Conservation (phyloP, 2,113 vertebrate species). For the Delphinus delphis region DNA sequence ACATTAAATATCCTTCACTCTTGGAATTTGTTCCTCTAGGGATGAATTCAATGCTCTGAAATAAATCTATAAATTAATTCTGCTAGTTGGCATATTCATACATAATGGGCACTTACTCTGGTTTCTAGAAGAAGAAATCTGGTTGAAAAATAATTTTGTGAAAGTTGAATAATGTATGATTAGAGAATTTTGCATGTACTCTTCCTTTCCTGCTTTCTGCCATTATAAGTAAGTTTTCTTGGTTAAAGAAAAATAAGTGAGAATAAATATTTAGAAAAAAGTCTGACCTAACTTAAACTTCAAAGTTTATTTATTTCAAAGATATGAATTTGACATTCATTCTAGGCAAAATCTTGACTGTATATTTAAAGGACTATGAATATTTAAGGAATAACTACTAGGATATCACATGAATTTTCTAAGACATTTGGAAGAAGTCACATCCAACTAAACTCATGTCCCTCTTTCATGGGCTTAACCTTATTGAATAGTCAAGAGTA, state of each 20-base stretch:
- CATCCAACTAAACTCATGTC: background rate
- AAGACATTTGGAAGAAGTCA: background rate
- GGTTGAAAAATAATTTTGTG: background rate
- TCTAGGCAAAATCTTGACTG: background rate
- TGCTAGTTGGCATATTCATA: background rate
- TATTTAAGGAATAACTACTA: background rate
- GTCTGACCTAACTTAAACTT: background rate
- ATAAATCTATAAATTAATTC: conserved; percentile 7
- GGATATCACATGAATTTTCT: background rate
- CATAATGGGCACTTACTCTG: background rate
- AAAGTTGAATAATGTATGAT: conserved; percentile 8
- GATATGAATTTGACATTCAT: background rate
- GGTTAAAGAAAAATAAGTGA: background rate
- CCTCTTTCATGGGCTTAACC: background rate
- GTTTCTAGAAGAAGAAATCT: conserved; percentile 20
- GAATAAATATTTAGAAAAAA: conserved; percentile 25
- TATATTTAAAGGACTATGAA: background rate
- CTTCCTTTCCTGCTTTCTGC: background rate
- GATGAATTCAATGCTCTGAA: background rate
- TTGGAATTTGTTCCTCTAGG: background rate
- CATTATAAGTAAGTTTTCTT: conserved; percentile 13
- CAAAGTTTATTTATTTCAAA: background rate
- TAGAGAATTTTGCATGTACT: background rate
- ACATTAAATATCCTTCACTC: background rate
- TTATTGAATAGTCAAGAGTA: background rate